Base-by-base conservation (phyloP, 2,797 vertebrate genomes). In the Molossus molossus region DNA sequence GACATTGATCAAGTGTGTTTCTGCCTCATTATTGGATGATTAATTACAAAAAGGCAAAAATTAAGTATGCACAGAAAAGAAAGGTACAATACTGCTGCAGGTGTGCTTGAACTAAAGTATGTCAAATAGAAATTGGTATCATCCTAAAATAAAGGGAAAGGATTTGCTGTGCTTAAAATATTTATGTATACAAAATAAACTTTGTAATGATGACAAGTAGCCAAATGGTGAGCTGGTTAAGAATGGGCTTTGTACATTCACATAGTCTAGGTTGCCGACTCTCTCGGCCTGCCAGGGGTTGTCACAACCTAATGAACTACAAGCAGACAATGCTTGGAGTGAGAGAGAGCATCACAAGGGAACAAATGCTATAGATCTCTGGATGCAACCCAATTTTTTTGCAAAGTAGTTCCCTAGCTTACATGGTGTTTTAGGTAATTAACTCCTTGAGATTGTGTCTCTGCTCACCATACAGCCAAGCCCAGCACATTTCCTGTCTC, bases 31-130 rank as follows among this genome's bases (percentile, higher is more conserved):
- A 72, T 25, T 81, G 45, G 55, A 67, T 94, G 72, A 92, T 84
- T 91, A 83, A 85, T 91, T 90, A 55, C 9, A 79, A 55, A 93
- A 94, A 29, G 27, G n/a, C 14, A 88, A 88, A 93, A 82, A n/a
- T 70, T 18, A 89, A 87, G 29, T 81, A 12, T 21, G 3, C 18
- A 83, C 21, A 85, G 14, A 81, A 80, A 85, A 87, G 33, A 69
- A 77, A 57, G 40, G 40, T 87, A 92, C 27, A 69, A 3, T 64
- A 50, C 3, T 10, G 60, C 7, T 40, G 10, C 3, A 72, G 3
- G 13, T 90, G 2, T 3, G 6, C 15, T 94, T 88, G 72, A 85
- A 72, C 14, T 65, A 84, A 84, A 93, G 48, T 48, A 50, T 14
- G 17, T 86, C 33, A 90, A 67, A 64, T 23, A 75, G 1, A 95